Conservation (phyloP, 2,113 vertebrate species). For the Paralichthys olivaceus region DNA sequence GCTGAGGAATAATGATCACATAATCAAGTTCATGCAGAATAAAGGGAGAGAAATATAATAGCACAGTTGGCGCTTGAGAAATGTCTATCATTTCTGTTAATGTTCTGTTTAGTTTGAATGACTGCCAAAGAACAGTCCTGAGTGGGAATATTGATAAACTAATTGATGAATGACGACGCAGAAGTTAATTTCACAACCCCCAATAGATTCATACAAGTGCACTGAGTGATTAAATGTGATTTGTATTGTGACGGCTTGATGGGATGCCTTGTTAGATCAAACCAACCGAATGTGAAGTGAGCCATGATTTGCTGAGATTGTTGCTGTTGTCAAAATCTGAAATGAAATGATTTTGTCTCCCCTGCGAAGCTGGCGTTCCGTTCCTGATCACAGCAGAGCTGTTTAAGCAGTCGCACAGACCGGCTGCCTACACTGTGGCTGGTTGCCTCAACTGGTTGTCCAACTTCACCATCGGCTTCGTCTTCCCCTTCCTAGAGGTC, state of each 20-base stretch:
- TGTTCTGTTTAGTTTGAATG: slow-evolving; percentile 50
- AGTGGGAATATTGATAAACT: slow-evolving; percentile 58
- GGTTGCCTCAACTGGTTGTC: slow-evolving; percentile 93
- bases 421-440: slow-evolving; percentile 87
- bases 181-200: slow-evolving; percentile 50
- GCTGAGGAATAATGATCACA: slow-evolving; percentile 39
- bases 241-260: slow-evolving; percentile 42
- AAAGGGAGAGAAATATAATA: slow-evolving; percentile 35
- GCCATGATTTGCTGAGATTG: neutral
- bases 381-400: slow-evolving; percentile 92
- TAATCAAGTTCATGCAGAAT: slow-evolving; percentile 52
- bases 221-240: slow-evolving; percentile 38
- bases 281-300: slow-evolving; percentile 5
- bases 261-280: slow-evolving; percentile 27
- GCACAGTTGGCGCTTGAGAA: slow-evolving; percentile 29
- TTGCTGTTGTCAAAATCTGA: neutral
- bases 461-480: slow-evolving; percentile 90
- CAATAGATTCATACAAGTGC: slow-evolving; percentile 40
- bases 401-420: slow-evolving; percentile 89
- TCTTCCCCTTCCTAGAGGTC: slow-evolving; percentile 94
- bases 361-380: slow-evolving; percentile 83
- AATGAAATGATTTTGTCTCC: neutral
- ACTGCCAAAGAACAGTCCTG: slow-evolving; percentile 40
- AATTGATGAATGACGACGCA: slow-evolving; percentile 49
- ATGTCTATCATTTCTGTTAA: slow-evolving; percentile 38